Base-by-base conservation (phyloP, 2,797 vertebrate genomes). In the Prionace glauca region DNA sequence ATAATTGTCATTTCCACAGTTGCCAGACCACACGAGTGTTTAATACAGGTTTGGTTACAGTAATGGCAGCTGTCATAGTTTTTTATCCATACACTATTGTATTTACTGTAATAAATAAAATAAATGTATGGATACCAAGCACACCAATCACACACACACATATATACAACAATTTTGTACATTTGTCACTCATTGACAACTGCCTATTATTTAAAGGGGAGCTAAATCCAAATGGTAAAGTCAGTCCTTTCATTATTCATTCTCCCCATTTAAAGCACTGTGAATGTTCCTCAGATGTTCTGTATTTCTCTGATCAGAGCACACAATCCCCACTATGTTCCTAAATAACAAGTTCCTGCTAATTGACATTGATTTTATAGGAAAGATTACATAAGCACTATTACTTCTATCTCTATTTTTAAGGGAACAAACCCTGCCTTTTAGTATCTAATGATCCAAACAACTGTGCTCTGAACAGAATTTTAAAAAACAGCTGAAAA, bases 221-320 rank as follows among this genome's bases (percentile, higher is more conserved):
- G 67, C 93, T 74, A 94, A 94, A 74, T 94, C 69, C 93, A 94
- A 94, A 74, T 74, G 71, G 65, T 94, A 94, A 94, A 94, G 91
- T 94, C 69, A 72, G 24, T 94, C 60, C 29, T 94, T 72, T 41
- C 93, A 94, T 94, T 94, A 94, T 50, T 74, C 24, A 45, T 91
- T 65, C 71, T 74, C 41, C 22, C 60, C 36, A 94, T 74, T 94
- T 94, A 72, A 65, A 72, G 24, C 74, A 94, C 2, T 7, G 41
- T 45, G 69, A 71, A 94, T 94, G 69, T 50, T 50, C 41, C 93
- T 94, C 71, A 94, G 36, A 36, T 94, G 93, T 74, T 72, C 65
- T 69, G 24, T 56, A 50, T 29, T 91, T 45, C 41, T 74, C 93
- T 56, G 71, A 94, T 72, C 69, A 94, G 93, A 94, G 69, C 93